phyloP scores from a whole-genome alignment of 2,113 vertebrate genomes.

The Cephalopholis sonnerati region DNA sequence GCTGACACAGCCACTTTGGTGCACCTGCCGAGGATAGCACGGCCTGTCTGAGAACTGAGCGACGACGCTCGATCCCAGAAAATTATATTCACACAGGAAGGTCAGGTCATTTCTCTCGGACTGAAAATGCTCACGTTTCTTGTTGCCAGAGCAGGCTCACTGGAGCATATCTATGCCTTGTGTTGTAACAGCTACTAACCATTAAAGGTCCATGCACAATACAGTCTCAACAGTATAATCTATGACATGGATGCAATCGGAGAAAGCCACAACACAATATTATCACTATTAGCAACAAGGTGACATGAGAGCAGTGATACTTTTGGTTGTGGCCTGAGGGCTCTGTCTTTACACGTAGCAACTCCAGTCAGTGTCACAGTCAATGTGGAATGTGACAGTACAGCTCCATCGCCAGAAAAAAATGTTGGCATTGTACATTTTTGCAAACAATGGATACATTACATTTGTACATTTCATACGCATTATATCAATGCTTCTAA shows the following conservation, averaged over 20 bases:
- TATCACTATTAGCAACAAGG: neutral
- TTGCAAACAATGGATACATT: no score
- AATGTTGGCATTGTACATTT: no score
- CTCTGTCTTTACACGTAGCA: conserved; percentile 9
- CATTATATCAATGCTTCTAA: no score
- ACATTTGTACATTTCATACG: no score
- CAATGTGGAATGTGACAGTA: neutral
- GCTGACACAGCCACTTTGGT: conserved; percentile 72
- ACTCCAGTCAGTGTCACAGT: neutral
- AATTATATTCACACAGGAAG: conserved; percentile 61
- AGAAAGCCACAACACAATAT: neutral
- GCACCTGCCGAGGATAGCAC: conserved; percentile 67
- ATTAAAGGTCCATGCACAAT: no score
- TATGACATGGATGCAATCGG: neutral
- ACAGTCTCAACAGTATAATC: neutral
- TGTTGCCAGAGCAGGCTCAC: neutral
- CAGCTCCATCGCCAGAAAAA: no score
- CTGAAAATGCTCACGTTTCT: conserved; percentile 16
- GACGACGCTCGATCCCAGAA: conserved; percentile 36
- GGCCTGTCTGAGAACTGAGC: conserved; percentile 47
- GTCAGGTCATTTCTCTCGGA: conserved; percentile 17
- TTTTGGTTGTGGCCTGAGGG: neutral
- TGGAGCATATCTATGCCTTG: neutral
- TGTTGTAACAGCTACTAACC: neutral
- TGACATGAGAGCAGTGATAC: neutral